Evolutionary conservation across 2,888 invertebrate genomes (phyloP).

Genomic region (Poecilobothrus nobilitatus): DNA sequence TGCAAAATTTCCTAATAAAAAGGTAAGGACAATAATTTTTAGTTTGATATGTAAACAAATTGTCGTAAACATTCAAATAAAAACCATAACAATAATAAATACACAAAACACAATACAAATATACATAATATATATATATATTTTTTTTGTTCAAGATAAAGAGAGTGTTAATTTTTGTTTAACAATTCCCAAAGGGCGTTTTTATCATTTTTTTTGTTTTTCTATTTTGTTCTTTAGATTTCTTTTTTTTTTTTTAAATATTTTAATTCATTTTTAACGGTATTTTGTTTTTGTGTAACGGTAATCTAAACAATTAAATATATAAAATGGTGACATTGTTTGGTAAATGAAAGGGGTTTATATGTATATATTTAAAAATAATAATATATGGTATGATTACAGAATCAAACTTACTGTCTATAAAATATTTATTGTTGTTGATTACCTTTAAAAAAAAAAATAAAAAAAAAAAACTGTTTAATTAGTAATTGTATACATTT

Average conservation of each 20-base stretch:
- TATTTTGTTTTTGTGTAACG: neutral
- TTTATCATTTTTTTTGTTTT: neutral
- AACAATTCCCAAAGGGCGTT: neutral
- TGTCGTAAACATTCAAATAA: neutral
- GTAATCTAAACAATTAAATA: neutral
- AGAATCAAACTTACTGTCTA: neutral
- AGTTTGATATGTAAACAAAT: neutral
- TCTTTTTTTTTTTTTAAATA: neutral
- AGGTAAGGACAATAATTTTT: no score
- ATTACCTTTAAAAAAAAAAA: no score
- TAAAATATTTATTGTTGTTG: neutral
- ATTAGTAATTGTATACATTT: neutral
- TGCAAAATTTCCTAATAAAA: neutral
- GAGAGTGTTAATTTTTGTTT: constrained; percentile 1
- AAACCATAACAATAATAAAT: neutral
- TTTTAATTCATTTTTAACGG: constrained; percentile 6
- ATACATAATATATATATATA: neutral
- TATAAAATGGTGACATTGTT: neutral
- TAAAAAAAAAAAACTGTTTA: neutral
- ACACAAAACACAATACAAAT: neutral
- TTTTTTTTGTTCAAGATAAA: neutral
- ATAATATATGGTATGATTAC: neutral
- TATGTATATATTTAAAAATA: neutral
- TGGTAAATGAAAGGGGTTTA: neutral
- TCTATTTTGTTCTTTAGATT: no score